Evolutionary conservation across 2,113 vertebrate genomes (phyloP).

Genomic region (Solenodon paradoxus): DNA sequence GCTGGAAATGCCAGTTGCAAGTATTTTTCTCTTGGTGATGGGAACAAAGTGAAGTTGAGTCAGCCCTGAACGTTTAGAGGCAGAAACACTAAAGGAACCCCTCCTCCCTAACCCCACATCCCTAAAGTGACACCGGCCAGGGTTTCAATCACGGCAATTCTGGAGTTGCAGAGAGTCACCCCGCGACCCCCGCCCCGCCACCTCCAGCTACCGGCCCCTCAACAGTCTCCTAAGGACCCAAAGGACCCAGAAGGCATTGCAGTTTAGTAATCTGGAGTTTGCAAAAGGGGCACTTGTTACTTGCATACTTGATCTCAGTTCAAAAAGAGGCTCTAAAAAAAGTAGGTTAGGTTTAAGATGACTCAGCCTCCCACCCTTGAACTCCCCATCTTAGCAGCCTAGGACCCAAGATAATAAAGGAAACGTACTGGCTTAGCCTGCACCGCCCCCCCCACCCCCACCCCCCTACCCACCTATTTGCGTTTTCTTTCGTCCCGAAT

Average conservation of each 20-base stretch:
- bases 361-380: slow-evolving; percentile 22
- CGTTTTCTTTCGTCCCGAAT: slow-evolving; percentile 66
- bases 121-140: slow-evolving; percentile 26
- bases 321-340: slow-evolving; percentile 69
- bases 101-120: neutral
- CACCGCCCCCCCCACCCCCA: neutral
- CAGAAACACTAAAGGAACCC: neutral
- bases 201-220: slow-evolving; percentile 70
- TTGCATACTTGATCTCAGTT: slow-evolving; percentile 77
- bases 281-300: slow-evolving; percentile 78
- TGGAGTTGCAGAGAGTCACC: neutral
- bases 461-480: slow-evolving; percentile 28
- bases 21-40: neutral
- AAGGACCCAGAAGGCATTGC: slow-evolving; percentile 76
- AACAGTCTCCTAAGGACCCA: slow-evolving; percentile 79
- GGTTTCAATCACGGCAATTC: slow-evolving; percentile 58
- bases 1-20: neutral
- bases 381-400: neutral
- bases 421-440: slow-evolving; percentile 67
- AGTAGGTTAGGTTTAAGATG: slow-evolving; percentile 69
- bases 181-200: no score
- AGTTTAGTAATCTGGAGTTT: no score
- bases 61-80: neutral
- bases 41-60: neutral
- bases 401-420: slow-evolving; percentile 70